These are phyloP conservation scores for Myiozetetes cayanensis DNA, from an alignment of 2,113 vertebrate genomes.

Conservation along the genomic window DNA sequence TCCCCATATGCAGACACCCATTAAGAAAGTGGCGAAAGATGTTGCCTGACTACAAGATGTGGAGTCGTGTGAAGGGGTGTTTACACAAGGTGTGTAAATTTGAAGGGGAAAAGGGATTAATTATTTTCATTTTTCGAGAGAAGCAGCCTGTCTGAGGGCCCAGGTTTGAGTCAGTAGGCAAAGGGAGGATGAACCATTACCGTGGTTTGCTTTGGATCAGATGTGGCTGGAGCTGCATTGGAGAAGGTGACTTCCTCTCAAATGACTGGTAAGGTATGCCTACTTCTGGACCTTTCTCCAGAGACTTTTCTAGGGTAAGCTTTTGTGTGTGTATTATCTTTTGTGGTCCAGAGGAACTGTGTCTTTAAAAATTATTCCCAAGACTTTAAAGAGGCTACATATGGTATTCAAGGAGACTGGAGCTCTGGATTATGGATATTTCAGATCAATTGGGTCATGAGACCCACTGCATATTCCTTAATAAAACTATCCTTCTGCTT, in stretches of 20 bases:
- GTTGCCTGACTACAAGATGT: not conserved
- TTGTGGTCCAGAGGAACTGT: not conserved
- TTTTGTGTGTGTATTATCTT: fast-evolving
- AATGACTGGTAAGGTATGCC: not conserved
- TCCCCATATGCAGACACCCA: not conserved
- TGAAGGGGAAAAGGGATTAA: not conserved
- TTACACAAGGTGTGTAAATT: not conserved
- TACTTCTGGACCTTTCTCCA: not conserved
- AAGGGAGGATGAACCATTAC: not conserved
- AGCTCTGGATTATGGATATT: not conserved
- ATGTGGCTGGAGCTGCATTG: not conserved
- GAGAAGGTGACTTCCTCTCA: not conserved
- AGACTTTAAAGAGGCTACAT: not conserved
- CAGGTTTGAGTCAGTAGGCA: not conserved
- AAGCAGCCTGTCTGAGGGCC: not conserved
- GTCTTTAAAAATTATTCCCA: not conserved
- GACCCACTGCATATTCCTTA: not conserved
- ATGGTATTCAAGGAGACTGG: not conserved
- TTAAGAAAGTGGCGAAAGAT: not conserved
- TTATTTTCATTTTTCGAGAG: not conserved
- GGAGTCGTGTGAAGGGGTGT: not conserved
- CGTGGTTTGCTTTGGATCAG: not conserved
- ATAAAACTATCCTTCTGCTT: not conserved
- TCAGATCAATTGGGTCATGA: not conserved
- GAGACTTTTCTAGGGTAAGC: not conserved